Base-by-base conservation (phyloP, 1,140 invertebrate species). In the Daktulosphaira vitifoliae region DNA sequence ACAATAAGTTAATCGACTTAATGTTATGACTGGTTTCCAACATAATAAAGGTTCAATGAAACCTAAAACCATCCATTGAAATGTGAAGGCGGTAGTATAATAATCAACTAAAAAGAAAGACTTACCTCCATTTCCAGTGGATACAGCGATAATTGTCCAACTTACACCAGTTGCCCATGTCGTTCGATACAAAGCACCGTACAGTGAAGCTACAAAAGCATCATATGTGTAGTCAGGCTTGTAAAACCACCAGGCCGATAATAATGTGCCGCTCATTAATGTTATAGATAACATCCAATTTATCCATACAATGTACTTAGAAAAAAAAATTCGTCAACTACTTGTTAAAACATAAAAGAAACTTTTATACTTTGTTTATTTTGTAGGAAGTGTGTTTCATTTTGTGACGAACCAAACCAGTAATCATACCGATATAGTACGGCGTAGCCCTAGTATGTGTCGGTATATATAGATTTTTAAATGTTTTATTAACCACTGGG, bases 121-220 rank as follows among this genome's bases (percentile, higher is more conserved):
- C 29, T 71, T 72, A 83, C 84, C 82, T 75, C 84, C 84, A 71
- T 85, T 83, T 11, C 83, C 82, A 62, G 85, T 86, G 59, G 83
- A 79, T 69, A 85, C 87, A 1, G 82, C 83, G 67, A 86, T 77
- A 5, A 88, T 77, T 38, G 87, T 76, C 86, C 86, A 88, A 0
- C 82, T 82, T 49, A 82, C 82, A 2, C 80, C 78, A 15, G 82
- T 72, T 46, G 82, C 80, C 84, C 84, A 87, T 0, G 80, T 78
- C 3, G 81, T 76, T 68, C 82, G 79, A 71, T 85, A 84, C 1
- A 85, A 68, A 0, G 82, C 80, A 37, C 82, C 80, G 70, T 85
- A 88, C 1, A 83, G 71, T 1, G 84, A 82, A 0, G 82, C 80
- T 68, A 84, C 82, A 2, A 83, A 68, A 4, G 72, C 70, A 29